Percentiles rank a stretch among this genome's conserved stretches.
Evolutionary conservation across 2,888 invertebrate species (phyloP).

Genomic region (Brenthis hecate): DNA sequence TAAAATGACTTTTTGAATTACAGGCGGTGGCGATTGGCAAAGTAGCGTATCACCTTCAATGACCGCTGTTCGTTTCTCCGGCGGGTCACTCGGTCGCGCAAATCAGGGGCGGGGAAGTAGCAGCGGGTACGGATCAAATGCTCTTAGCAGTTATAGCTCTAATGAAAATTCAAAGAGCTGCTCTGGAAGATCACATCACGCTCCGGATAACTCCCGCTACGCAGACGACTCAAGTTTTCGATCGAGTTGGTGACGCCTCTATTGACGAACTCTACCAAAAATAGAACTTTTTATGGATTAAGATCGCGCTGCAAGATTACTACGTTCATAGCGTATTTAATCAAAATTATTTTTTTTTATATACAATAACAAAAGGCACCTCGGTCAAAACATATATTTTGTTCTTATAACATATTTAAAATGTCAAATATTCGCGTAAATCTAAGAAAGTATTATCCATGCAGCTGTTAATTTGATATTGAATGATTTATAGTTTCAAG

Average conservation of each 20-base stretch:
- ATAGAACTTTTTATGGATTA: background rate
- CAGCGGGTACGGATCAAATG: background rate
- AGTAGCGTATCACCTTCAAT: background rate
- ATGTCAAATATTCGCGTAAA: too few relatives aligned
- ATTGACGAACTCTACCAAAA: background rate
- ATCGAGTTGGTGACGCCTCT: background rate
- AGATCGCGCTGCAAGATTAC: too few relatives aligned
- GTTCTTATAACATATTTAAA: too few relatives aligned
- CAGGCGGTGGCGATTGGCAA: conserved; percentile 7
- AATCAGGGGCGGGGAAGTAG: conserved; percentile 2
- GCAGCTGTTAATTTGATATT: conserved; percentile 9
- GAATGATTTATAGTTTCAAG: conserved; percentile 10
- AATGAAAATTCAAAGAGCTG: conserved; percentile 1
- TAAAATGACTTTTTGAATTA: background rate
- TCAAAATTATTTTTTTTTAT: too few relatives aligned
- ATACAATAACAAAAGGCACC: too few relatives aligned
- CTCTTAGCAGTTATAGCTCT: background rate
- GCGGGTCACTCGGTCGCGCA: background rate
- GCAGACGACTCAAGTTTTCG: background rate
- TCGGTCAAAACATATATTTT: too few relatives aligned
- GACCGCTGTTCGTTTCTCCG: background rate
- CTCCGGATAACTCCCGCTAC: background rate
- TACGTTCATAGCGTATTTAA: too few relatives aligned
- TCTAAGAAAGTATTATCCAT: too few relatives aligned
- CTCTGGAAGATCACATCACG: conserved; percentile 1